Evolutionary conservation across 2,888 invertebrate genomes (phyloP), one percentile per base, ranked within the genome.

Genomic region (Sinodicranocentrus sp.): DNA sequence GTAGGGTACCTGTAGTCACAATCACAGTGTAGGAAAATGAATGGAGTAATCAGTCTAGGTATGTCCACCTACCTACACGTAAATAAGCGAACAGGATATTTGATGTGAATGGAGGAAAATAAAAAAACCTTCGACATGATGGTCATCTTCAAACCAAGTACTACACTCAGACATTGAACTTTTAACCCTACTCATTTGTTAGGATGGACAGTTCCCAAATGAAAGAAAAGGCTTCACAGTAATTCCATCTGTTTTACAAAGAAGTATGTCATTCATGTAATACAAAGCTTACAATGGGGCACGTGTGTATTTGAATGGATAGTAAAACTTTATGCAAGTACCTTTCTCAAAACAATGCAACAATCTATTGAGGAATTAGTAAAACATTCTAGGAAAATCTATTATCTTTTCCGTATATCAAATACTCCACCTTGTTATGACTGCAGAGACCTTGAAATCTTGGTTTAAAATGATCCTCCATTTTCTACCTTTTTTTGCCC

Each of bases 151-250:
- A 54, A 33, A 71, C 48, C 26, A 71, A 21, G 23, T 21, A 75
- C 44, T 28, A 25, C 72, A 67, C 54, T 73, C 78, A 84, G 84
- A 73, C 84, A 84, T 84, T 84, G 84, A 84, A 72, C 84, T 78
- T 73, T 84, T 73, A 72, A 78, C 84, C 84, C 78, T 78, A 67
- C 78, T 63, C 78, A 78, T 84, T 84, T 72, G 84, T 78, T 78
- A 84, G 44, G 70, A 78, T 78, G 68, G 78, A 84, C 84, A 43
- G 72, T 67, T 78, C 72, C n/a, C 65, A 84, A 84, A 84, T 84
- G 83, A 67, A 76, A 59, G 48, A 82, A 82, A 43, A 71, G 73
- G 61, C 57, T 44, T 68, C 61, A 59, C 67, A 82, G 65, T 82
- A 61, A 73, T 82, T 70, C 21, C 48, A n/a, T n/a, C n/a, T n/a